Conservation (phyloP, 2,888 invertebrate species). For the Pegoplata infirma region DNA sequence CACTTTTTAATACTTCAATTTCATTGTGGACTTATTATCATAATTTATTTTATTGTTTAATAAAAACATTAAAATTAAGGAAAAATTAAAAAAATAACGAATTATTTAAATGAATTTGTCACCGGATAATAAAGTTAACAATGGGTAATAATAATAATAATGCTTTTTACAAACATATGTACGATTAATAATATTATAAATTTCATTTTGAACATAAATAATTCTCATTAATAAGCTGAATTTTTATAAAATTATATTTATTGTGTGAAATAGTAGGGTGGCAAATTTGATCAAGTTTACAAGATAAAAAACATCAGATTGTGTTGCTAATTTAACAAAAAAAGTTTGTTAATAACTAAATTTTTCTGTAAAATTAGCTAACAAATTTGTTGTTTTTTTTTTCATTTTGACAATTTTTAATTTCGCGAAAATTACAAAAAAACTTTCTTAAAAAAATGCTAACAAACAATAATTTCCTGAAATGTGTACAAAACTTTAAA, state of each 20-base stretch:
- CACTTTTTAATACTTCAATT: slow-evolving; percentile 11
- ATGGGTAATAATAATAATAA: slow-evolving; percentile 44
- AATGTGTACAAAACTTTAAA: too few relatives aligned
- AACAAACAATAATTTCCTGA: too few relatives aligned
- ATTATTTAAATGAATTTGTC: slow-evolving; percentile 46
- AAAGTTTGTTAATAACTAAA: too few relatives aligned
- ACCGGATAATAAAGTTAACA: slow-evolving; percentile 52
- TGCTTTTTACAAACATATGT: slow-evolving; percentile 27
- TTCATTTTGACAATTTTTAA: too few relatives aligned
- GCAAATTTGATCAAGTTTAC: too few relatives aligned
- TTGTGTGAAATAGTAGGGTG: too few relatives aligned
- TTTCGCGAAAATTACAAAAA: too few relatives aligned
- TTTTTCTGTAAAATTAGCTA: too few relatives aligned
- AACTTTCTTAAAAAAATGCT: too few relatives aligned
- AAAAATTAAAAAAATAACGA: background rate
- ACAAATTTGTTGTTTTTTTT: too few relatives aligned
- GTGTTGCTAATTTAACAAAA: too few relatives aligned
- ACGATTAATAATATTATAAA: slow-evolving; percentile 5
- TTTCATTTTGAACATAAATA: background rate
- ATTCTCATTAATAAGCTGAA: background rate
- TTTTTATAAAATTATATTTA: background rate
- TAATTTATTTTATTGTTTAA: background rate
- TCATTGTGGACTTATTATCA: background rate
- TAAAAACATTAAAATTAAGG: slow-evolving; percentile 18
- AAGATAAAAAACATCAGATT: too few relatives aligned